Evolutionary conservation across 1,140 invertebrate species (phyloP), one percentile per base, ranked within the genome.

Genomic region (Batillaria attramentaria): DNA sequence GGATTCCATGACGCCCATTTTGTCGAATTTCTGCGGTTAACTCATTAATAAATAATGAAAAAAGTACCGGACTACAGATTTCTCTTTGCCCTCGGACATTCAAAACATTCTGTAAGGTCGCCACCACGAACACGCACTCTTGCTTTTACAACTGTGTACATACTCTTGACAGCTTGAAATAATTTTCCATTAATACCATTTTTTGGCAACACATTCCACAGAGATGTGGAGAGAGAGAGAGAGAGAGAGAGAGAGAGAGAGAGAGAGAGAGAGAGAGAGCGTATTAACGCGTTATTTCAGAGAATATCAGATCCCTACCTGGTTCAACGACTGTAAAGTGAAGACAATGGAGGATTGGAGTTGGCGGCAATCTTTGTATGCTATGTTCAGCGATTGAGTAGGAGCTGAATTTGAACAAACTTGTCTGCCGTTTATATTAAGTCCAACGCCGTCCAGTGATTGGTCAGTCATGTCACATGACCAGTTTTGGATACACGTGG

Each of bases 11-110:
- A n/a, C n/a, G n/a, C n/a, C n/a, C n/a, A n/a, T n/a, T n/a, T n/a
- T n/a, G n/a, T n/a, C n/a, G n/a, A n/a, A n/a, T n/a, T n/a, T n/a
- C n/a, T n/a, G n/a, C n/a, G n/a, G n/a, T n/a, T n/a, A n/a, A n/a
- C n/a, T n/a, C n/a, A n/a, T n/a, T n/a, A 66, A 78, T 28, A 69
- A 42, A 69, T 20, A 69, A 28, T n/a, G 31, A 54, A 28, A 46
- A n/a, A 70, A 20, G 28, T 31, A 54, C 31, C 18, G 33, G 37
- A 39, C 42, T n/a, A 69, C 24, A 69, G 39, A 69, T n/a, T n/a
- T n/a, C n/a, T n/a, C n/a, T n/a, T n/a, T n/a, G n/a, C n/a, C n/a
- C n/a, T n/a, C n/a, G n/a, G n/a, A n/a, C n/a, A n/a, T n/a, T n/a
- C n/a, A n/a, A n/a, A n/a, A n/a, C n/a, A n/a, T n/a, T n/a, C n/a